Base-by-base conservation (phyloP, 1,140 invertebrate species). In the Oreohelix idahoensis region DNA sequence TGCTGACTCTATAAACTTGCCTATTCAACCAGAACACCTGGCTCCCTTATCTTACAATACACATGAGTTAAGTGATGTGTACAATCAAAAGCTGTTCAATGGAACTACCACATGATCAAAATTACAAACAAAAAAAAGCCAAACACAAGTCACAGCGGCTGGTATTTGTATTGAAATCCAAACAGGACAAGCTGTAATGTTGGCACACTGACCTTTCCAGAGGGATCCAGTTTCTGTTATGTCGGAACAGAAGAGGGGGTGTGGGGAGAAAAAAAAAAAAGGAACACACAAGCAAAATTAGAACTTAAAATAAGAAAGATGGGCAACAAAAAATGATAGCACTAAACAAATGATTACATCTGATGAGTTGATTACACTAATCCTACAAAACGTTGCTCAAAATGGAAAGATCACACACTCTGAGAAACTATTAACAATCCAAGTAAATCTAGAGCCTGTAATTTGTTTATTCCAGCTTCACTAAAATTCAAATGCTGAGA, bases 201-300 rank as follows among this genome's bases (percentile, higher is more conserved):
- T 32, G 4, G 23, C 29, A 39, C 63, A 84, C 84, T 84, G 75
- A 84, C 84, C 84, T 84, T 84, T 84, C 84, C 84, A 78, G 73
- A 38, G 74, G 79, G 51, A 79, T 84, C 84, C 84, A 84, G 84
- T 78, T 75, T 84, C 80, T 81, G 84, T 66, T 63, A 23, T 29
- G 42, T 58, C 35, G 36, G 53, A 58, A 58, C 17, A 79, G 76
- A 38, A 63, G 76, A 36, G 45, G 53, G 15, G 53, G 26, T 15
- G 53, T 58, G 53, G 53, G 26, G 53, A 23, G 10, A 58, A 58
- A 23, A 49, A 49, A 49, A 49, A 23, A 35, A 69, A 29, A 29
- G 51, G 42, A 69, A 32, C 63, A 66, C 63, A 66, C 63, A 66
- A 35, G n/a, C n/a, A 58, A 29, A 10, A 66, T 66, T 66, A 66